Evolutionary conservation across 2,888 invertebrate species (phyloP), one percentile per base, ranked within the genome.

Genomic region (Autographa gamma): DNA sequence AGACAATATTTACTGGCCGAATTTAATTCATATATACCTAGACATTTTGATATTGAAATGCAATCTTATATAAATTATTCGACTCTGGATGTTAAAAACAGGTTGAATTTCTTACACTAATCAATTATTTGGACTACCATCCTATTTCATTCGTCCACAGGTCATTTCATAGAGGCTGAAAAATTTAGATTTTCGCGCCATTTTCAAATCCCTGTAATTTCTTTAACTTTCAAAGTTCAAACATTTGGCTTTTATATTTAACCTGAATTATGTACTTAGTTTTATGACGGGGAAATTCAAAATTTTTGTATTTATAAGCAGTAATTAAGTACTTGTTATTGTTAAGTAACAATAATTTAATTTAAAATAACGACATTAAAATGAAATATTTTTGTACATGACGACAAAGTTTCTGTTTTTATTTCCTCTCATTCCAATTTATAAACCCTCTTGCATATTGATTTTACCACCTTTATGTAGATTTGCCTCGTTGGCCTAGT

Each of bases 321-420:
- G 74, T 82, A 82, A 79, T 80, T 87, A 88, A 86, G 85, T 80
- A 87, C 77, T 90, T 92, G 91, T 93, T 92, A 90, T 91, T 90
- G 85, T 88, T 91, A 91, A 86, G 88, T 90, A 90, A 91, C 88
- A 87, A 85, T 90, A 88, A 89, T 87, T 88, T 92, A 90, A 91
- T 90, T 90, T 92, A 91, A 82, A 90, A 85, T 88, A 92, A 90
- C 89, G 90, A 90, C 89, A 92, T 89, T 91, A 93, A 93, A 94
- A 91, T 85, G 88, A 92, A 92, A 92, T 95, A 93, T 94, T 94
- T 95, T 94, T 93, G 91, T 93, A 93, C 89, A 92, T 91, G 90
- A 90, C 82, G 86, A 88, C 85, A 88, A 84, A 65, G 76, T 60
- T 60, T 80, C 63, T 83, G 34, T 84, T 90, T 88, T 90, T 83